These are phyloP conservation scores for Brachionus asplanchnoidis DNA, from an alignment of 1,140 invertebrate species.

Conservation along the genomic window DNA sequence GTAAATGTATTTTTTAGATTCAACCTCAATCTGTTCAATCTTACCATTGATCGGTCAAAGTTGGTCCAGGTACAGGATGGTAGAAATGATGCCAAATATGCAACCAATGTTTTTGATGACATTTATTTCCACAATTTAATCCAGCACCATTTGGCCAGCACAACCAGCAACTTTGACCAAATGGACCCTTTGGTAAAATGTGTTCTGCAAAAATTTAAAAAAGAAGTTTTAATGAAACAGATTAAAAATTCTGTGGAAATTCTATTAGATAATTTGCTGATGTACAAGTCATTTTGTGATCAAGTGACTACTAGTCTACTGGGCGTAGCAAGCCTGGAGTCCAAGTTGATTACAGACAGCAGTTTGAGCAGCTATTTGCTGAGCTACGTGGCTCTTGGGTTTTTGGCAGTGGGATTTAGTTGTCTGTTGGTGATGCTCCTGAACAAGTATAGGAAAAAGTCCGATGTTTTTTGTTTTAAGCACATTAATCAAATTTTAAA, in stretches of 20 bases:
- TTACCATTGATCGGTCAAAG: background rate
- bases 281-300: background rate
- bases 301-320: background rate
- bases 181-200: background rate
- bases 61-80: background rate
- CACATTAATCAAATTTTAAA: background rate
- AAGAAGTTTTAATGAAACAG: background rate
- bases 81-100: background rate
- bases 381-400: background rate
- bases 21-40: slow-evolving; percentile 1
- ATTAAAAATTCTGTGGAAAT: background rate
- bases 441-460: background rate
- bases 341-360: background rate
- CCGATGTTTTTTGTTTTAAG: background rate
- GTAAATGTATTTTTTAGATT: background rate
- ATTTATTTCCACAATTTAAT: slow-evolving; percentile 3
- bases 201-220: background rate
- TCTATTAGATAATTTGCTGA: background rate
- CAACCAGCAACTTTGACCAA: background rate
- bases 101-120: background rate
- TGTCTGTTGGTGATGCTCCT: background rate
- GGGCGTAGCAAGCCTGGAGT: background rate
- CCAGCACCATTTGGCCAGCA: background rate
- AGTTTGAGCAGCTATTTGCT: background rate
- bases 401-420: background rate